A percentile compares a stretch with the other conserved stretches of the same genome.
phyloP scores from a whole-genome alignment of 2,888 invertebrate genomes.

The Idaea dimidiata region DNA sequence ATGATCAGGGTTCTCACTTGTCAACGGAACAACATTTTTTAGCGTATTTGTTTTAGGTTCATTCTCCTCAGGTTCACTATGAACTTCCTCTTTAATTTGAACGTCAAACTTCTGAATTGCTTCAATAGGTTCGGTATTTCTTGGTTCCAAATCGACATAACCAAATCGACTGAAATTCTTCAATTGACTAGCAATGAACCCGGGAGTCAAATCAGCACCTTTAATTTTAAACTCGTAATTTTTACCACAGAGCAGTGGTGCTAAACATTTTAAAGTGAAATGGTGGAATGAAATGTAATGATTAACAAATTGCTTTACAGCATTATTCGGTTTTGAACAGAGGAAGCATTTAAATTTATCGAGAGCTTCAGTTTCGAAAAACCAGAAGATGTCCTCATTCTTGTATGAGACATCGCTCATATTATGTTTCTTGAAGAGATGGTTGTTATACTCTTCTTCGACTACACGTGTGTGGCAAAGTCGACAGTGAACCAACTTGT shows the following conservation, averaged over 20 bases:
- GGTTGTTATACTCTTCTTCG: conserved; percentile 59
- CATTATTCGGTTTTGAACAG: conserved; percentile 58
- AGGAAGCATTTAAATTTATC: conserved; percentile 60
- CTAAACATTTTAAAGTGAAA: conserved; percentile 70
- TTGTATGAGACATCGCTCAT: conserved; percentile 53
- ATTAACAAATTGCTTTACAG: conserved; percentile 54
- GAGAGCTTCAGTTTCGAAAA: conserved; percentile 51
- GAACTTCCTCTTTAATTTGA: conserved; percentile 37
- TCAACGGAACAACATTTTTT: conserved; percentile 7
- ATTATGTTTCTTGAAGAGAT: conserved; percentile 67
- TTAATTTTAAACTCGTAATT: conserved; percentile 60
- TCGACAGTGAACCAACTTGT: conserved; percentile 68
- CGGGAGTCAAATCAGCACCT: conserved; percentile 63
- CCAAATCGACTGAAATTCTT: conserved; percentile 53
- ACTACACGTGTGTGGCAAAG: conserved; percentile 67
- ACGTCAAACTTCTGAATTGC: conserved; percentile 29
- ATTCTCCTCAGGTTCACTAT: conserved; percentile 25
- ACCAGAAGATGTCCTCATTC: conserved; percentile 59
- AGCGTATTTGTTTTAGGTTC: neutral
- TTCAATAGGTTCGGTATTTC: conserved; percentile 24
- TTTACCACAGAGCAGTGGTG: conserved; percentile 56
- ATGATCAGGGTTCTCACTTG: conserved; percentile 26
- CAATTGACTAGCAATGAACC: conserved; percentile 58
- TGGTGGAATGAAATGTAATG: conserved; percentile 74
- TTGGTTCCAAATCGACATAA: conserved; percentile 55